Percentiles rank a stretch among this genome's conserved stretches.
phyloP scores from a whole-genome alignment of 2,113 vertebrate genomes.

The Upupa epops region DNA sequence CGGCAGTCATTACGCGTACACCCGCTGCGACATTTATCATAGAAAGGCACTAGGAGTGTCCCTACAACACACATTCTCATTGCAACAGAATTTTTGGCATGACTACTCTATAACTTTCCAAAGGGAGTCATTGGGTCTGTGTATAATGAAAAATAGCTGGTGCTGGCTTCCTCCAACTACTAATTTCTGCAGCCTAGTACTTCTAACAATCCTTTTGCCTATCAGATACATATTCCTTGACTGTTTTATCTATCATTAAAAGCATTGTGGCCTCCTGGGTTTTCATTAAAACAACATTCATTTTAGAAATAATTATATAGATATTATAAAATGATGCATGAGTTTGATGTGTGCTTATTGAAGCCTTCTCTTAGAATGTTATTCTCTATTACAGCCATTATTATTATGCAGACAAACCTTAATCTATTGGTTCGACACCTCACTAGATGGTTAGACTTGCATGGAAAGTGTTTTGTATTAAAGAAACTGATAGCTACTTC shows the following conservation, averaged over 20 bases:
- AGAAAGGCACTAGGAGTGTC: not conserved
- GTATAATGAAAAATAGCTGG: not conserved
- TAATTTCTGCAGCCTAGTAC: not conserved
- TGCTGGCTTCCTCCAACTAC: not conserved
- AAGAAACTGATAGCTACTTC: not conserved
- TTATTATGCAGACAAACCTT: not conserved
- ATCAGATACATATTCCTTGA: not conserved
- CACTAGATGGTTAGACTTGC: not conserved
- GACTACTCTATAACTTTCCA: not conserved
- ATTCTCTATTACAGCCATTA: not conserved
- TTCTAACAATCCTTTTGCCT: not conserved
- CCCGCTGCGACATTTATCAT: not conserved
- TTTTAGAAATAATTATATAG: not conserved
- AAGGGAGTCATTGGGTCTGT: not conserved
- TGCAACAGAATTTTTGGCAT: not conserved
- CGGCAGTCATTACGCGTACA: not conserved
- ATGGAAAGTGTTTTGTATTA: not conserved
- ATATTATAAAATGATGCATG: not conserved
- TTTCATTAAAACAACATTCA: not conserved
- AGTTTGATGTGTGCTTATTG: not conserved
- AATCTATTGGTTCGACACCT: not conserved
- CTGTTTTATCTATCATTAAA: not conserved
- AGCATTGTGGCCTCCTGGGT: not conserved
- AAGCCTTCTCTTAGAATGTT: not conserved
- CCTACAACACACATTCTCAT: not conserved